Evolutionary conservation across 2,888 invertebrate species (phyloP).

Genomic region (Sarcophaga carnaria): DNA sequence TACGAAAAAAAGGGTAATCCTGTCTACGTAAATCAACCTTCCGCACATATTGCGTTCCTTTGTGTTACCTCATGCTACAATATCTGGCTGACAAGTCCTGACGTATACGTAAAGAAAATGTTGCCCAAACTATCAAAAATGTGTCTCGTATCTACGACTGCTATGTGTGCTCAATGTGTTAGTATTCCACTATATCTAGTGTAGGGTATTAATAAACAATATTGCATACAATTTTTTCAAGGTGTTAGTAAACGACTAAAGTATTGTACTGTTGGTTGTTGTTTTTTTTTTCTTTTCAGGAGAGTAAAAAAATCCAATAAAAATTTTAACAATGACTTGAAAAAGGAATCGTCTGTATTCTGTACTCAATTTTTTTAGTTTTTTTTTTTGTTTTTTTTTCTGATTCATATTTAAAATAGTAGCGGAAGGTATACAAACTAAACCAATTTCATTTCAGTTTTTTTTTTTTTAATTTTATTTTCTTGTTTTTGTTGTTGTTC

Average conservation of each 20-base stretch:
- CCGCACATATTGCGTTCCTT: too few species aligned
- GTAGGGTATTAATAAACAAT: not conserved
- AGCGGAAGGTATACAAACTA: constrained; percentile 35
- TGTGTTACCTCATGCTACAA: too few species aligned
- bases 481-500: too few species aligned
- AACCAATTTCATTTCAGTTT: constrained; percentile 24
- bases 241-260: not conserved
- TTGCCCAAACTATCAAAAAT: too few species aligned
- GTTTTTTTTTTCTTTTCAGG: not conserved
- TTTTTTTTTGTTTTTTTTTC: not conserved
- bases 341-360: not conserved
- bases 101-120: too few species aligned
- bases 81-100: too few species aligned
- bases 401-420: constrained; percentile 5
- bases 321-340: constrained; percentile 2
- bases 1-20: too few species aligned
- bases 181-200: too few species aligned
- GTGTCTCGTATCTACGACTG: too few species aligned
- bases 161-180: too few species aligned
- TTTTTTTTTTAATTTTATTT: not conserved
- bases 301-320: constrained; percentile 5
- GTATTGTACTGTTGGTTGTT: not conserved
- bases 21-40: too few species aligned
- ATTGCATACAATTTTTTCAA: not conserved
- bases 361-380: not conserved